Evolutionary conservation across 2,797 vertebrate genomes (phyloP).

Genomic region (Ambastaia sidthimunki): DNA sequence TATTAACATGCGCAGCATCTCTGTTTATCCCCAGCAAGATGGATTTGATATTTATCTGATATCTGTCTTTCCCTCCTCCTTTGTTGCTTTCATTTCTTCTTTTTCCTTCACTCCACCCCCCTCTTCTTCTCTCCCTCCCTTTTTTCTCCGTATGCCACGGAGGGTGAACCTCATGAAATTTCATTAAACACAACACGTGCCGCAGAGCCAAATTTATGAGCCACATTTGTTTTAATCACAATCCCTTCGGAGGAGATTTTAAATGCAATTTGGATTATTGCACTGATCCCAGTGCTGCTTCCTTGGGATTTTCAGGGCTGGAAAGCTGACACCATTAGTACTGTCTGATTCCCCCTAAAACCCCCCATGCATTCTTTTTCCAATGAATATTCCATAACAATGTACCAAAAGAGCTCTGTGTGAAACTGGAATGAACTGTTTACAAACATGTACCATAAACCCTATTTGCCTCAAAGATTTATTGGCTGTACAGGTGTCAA

Average conservation of each 20-base stretch:
- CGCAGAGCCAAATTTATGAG: slow-evolving; percentile 83
- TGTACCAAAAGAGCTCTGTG: slow-evolving; percentile 3
- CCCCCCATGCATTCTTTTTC: slow-evolving; percentile 8
- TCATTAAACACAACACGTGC: slow-evolving; percentile 93
- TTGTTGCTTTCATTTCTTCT: slow-evolving; percentile 47
- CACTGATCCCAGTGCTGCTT: slow-evolving; percentile 71
- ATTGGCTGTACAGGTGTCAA: not conserved
- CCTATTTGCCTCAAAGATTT: not conserved
- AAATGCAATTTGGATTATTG: slow-evolving; percentile 82
- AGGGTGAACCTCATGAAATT: slow-evolving; percentile 98
- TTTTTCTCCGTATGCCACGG: slow-evolving; percentile 72
- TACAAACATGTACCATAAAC: slow-evolving; percentile 1
- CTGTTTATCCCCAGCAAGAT: slow-evolving; percentile 93
- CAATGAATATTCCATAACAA: slow-evolving; percentile 12
- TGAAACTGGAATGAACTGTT: slow-evolving; percentile 3
- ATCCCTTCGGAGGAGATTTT: slow-evolving; percentile 78
- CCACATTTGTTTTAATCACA: slow-evolving; percentile 86
- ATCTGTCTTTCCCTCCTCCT: slow-evolving; percentile 67
- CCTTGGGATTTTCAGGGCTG: slow-evolving; percentile 57
- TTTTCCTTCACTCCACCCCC: slow-evolving; percentile 42
- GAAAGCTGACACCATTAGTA: slow-evolving; percentile 62
- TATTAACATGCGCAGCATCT: slow-evolving; percentile 95
- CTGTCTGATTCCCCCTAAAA: slow-evolving; percentile 57
- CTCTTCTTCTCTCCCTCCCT: slow-evolving; percentile 16
- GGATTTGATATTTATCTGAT: slow-evolving; percentile 95